These are phyloP conservation scores for Dendrocopos noguchii DNA, from an alignment of 2,113 vertebrate genomes.

Conservation along the genomic window DNA sequence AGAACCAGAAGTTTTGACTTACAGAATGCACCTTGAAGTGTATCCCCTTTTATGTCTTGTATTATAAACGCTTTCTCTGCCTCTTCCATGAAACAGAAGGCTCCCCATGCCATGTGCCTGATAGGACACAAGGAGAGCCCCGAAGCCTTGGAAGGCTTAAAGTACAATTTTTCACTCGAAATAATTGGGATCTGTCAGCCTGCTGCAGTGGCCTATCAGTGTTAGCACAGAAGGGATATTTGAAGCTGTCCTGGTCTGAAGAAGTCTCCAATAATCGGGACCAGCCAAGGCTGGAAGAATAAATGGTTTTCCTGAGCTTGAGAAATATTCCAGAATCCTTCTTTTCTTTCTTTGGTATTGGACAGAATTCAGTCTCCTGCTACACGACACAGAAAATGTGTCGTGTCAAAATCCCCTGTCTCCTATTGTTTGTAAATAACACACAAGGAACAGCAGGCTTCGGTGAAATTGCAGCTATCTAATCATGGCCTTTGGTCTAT, in stretches of 20 bases:
- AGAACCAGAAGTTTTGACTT: neutral
- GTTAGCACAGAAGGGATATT: neutral
- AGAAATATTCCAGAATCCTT: neutral
- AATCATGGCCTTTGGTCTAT: neutral
- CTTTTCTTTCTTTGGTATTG: neutral
- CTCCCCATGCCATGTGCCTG: neutral
- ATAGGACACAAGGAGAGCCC: neutral
- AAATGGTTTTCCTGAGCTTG: neutral
- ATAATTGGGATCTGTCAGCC: neutral
- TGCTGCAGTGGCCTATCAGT: neutral
- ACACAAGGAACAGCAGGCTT: neutral
- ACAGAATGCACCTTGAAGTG: neutral
- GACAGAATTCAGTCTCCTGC: neutral
- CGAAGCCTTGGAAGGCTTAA: neutral
- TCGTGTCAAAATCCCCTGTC: neutral
- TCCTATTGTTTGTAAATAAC: neutral
- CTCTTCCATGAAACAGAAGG: neutral
- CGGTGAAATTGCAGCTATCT: neutral
- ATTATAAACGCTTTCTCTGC: neutral
- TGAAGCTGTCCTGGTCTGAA: neutral
- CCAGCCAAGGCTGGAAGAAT: neutral
- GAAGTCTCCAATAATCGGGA: neutral
- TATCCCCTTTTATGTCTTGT: neutral
- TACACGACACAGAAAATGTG: neutral
- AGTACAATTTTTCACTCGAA: neutral